A percentile compares a stretch with the other conserved stretches of the same genome.
Evolutionary conservation across 2,797 vertebrate species (phyloP).

Genomic region (Bovichtus diacanthus): DNA sequence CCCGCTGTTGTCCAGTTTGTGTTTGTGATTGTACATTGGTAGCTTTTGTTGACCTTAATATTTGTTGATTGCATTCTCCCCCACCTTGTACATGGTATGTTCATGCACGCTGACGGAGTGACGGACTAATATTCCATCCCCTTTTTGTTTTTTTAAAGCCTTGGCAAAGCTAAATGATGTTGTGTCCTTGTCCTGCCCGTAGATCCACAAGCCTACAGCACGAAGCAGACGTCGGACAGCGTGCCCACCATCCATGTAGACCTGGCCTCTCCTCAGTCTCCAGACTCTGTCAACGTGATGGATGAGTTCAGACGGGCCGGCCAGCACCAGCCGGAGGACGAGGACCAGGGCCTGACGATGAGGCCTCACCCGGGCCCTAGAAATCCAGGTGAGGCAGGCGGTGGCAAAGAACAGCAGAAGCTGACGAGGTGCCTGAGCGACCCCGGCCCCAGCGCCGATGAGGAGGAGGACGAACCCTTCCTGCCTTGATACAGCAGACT

Average conservation of each 20-base stretch:
- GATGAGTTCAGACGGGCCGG: constrained; percentile 81
- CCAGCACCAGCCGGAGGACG: constrained; percentile 52
- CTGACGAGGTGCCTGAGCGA: constrained; percentile 95
- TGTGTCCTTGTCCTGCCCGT: constrained; percentile 14
- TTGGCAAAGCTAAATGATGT: not conserved
- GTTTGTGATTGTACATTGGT: not conserved
- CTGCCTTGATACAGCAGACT: constrained; percentile 68
- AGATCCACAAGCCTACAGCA: constrained; percentile 92
- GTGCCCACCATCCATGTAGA: constrained; percentile 95
- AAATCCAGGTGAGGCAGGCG: constrained; percentile 67
- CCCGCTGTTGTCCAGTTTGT: constrained; percentile 25
- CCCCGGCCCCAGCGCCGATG: constrained; percentile 91
- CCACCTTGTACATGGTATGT: not conserved
- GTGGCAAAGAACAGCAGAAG: constrained; percentile 87
- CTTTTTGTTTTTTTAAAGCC: not conserved
- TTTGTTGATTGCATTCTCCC: constrained; percentile 15
- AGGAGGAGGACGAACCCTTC: constrained; percentile 92
- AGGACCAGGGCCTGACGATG: constrained; percentile 89
- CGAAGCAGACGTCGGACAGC: constrained; percentile 77
- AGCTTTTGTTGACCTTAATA: constrained; percentile 12
- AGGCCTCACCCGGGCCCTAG: constrained; percentile 75
- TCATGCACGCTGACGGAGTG: constrained; percentile 45
- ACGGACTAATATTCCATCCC: not conserved
- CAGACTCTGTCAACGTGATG: constrained; percentile 88
- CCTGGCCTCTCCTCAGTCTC: constrained; percentile 93